Base-by-base conservation (phyloP, 2,888 invertebrate genomes). In the Philhelius pedissequus region DNA sequence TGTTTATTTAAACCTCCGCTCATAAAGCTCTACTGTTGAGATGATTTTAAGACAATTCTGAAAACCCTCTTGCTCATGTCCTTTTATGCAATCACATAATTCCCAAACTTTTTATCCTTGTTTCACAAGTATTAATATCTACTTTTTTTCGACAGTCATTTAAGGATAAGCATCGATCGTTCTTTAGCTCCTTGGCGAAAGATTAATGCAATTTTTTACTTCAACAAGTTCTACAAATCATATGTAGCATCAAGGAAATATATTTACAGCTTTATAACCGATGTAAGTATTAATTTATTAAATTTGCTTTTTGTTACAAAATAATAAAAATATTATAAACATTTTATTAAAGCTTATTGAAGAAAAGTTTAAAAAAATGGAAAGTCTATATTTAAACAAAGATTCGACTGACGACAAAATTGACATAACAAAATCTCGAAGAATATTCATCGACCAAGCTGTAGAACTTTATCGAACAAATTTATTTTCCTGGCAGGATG, bases 391-490 rank as follows among this genome's bases (percentile, higher is more conserved):
- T 3, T 50, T 43, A 4, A 50, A 8, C n/a, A n/a, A n/a, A 8
- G 56, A 74, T 1, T 35, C 32, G 8, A 4, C 8, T 0, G 80
- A 80, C 18, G 75, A 80, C 0, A 75, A 27, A 20, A 48, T 79
- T 0, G 84, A 74, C n/a, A 86, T 73, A 25, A 80, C 64, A 4
- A 86, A 83, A 13, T 78, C 86, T 9, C 54, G 75, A 35, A 71
- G 86, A 22, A 77, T 86, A 40, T 88, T 88, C 60, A 86, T 88
- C 8, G 83, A 87, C 18, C 87, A 87, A 43, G 88, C 88, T 3
- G 62, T 86, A 18, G 86, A 87, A 43, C 79, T 87, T 38, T 86
- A 87, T 27, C 76, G 87, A 2, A 86, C 78, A 6, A 87, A 87
- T 6, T 43, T 86, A 32, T 88, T 88, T 62, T 25, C 58, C 6